phyloP scores from a whole-genome alignment of 2,797 vertebrate species.

The Meriones psammophilus region DNA sequence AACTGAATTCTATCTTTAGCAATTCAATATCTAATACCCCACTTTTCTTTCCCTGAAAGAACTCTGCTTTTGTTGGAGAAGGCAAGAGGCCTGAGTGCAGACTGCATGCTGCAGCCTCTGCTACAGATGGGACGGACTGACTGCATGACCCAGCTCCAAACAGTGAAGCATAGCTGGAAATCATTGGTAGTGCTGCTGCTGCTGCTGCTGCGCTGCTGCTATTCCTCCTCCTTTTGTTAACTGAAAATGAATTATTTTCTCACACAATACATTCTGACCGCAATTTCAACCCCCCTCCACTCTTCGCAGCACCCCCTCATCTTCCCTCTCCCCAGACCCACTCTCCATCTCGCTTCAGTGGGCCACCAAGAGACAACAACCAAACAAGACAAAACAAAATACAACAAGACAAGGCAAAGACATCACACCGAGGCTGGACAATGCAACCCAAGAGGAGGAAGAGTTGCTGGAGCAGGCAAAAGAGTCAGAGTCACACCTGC shows the following conservation, averaged over 20 bases:
- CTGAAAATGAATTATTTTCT: background rate
- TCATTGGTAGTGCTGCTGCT: background rate
- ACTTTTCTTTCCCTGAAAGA: constrained; percentile 4
- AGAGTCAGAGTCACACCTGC: background rate
- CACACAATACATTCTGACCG: background rate
- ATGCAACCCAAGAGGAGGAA: background rate
- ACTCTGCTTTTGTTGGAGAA: constrained; percentile 16
- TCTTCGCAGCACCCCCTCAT: background rate
- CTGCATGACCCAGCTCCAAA: background rate
- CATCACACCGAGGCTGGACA: too few species aligned
- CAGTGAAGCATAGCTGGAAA: background rate
- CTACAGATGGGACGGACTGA: background rate
- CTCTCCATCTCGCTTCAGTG: too few species aligned
- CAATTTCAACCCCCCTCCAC: background rate
- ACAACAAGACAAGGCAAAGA: background rate
- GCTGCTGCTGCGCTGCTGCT: too few species aligned
- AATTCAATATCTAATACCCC: background rate
- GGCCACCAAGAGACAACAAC: background rate
- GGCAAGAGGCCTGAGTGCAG: background rate
- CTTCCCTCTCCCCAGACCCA: background rate
- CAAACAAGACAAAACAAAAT: background rate
- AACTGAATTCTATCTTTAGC: constrained; percentile 39
- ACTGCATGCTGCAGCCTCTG: background rate
- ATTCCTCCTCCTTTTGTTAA: background rate
- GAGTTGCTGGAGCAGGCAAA: background rate